Conservation (phyloP, 2,797 vertebrate species). For the Lagodon rhomboides region DNA sequence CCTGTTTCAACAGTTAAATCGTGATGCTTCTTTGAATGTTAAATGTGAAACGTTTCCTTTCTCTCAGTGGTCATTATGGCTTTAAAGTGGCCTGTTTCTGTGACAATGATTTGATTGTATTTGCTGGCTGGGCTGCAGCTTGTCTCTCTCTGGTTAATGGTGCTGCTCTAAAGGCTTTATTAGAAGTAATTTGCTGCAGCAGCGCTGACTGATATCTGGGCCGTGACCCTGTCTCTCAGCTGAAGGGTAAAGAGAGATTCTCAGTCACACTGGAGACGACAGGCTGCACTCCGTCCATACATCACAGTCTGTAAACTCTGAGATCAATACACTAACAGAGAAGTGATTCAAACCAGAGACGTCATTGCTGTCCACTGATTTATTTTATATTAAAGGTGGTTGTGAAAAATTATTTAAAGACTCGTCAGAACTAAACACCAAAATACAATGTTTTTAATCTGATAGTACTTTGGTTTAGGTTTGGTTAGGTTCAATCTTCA, state of each 20-base stretch:
- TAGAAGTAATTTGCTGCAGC: conserved; percentile 89
- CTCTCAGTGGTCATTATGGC: conserved; percentile 22
- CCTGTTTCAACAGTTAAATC: not conserved
- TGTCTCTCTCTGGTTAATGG: conserved; percentile 75
- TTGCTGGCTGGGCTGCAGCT: conserved; percentile 43
- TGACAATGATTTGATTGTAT: conserved; percentile 63
- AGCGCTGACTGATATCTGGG: conserved; percentile 89
- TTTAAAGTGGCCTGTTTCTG: conserved; percentile 23
- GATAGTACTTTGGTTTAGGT: too few relatives aligned
- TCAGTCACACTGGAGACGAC: conserved; percentile 48
- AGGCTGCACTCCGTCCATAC: conserved; percentile 44
- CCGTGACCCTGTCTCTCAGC: conserved; percentile 81
- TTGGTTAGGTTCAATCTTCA: too few relatives aligned
- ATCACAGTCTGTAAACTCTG: conserved; percentile 39
- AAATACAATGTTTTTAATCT: too few relatives aligned
- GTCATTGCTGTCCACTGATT: too few relatives aligned
- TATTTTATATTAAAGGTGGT: too few relatives aligned
- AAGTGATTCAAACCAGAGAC: too few relatives aligned
- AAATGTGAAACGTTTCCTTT: conserved; percentile 27
- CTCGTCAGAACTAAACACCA: too few relatives aligned
- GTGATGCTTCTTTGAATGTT: conserved; percentile 25
- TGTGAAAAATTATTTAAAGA: too few relatives aligned
- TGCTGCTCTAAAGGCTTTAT: conserved; percentile 82
- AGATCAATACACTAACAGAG: conserved; percentile 25
- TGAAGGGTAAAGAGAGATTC: conserved; percentile 76